Evolutionary conservation across 2,888 invertebrate genomes (phyloP).

Genomic region (Epirrhoe alternata): DNA sequence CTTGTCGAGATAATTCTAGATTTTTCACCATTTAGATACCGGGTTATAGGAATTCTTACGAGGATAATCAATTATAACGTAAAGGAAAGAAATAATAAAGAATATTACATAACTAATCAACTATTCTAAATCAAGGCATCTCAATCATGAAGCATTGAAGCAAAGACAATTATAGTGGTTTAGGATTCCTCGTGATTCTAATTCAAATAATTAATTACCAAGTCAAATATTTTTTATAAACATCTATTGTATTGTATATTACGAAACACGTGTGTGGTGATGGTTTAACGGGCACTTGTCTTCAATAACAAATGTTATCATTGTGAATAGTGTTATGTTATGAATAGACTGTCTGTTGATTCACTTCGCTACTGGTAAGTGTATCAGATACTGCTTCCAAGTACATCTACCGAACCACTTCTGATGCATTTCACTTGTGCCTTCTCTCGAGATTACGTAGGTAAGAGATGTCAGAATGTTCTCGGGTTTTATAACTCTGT

Average conservation of each 20-base stretch:
- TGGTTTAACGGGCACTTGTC: conserved; percentile 53
- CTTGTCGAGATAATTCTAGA: conserved; percentile 42
- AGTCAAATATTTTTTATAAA: conserved; percentile 64
- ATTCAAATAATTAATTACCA: conserved; percentile 49
- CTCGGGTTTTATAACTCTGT: conserved; percentile 12
- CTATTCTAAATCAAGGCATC: too few species aligned
- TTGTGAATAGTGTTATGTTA: conserved; percentile 43
- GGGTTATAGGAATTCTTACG: background rate
- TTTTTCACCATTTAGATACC: conserved; percentile 8
- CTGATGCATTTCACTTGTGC: conserved; percentile 19
- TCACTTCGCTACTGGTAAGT: conserved; percentile 48
- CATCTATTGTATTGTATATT: conserved; percentile 49
- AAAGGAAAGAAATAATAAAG: too few species aligned
- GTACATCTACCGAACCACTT: conserved; percentile 16
- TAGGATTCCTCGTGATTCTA: conserved; percentile 33
- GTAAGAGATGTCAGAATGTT: conserved; percentile 9
- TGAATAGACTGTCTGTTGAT: conserved; percentile 54
- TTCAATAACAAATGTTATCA: conserved; percentile 49
- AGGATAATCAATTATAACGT: background rate
- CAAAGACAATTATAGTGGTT: conserved; percentile 5
- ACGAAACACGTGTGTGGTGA: conserved; percentile 49
- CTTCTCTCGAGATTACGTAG: conserved; percentile 20
- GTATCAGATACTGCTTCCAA: conserved; percentile 39
- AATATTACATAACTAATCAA: too few species aligned
- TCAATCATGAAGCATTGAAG: background rate